Percentiles rank a stretch among this genome's conserved stretches.
phyloP scores from a whole-genome alignment of 1,140 invertebrate genomes.

The Caligus rogercresseyi region DNA sequence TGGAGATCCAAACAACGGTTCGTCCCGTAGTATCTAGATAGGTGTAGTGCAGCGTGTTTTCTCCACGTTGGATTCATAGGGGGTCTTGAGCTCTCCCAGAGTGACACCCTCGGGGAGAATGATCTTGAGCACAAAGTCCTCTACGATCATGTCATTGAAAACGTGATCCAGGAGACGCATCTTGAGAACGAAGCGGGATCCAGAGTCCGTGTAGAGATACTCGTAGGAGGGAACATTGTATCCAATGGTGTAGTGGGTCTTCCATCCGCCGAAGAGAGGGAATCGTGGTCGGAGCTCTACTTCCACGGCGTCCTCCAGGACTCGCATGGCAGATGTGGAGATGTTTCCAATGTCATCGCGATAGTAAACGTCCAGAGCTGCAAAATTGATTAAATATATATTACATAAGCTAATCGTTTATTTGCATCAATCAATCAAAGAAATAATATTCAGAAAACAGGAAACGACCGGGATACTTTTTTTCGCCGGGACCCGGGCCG shows the following conservation, averaged over 20 bases:
- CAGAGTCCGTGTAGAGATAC: conserved; percentile 58
- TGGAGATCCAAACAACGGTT: neutral
- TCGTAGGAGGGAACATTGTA: conserved; percentile 96
- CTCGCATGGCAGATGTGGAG: conserved; percentile 79
- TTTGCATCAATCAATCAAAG: too few relatives aligned
- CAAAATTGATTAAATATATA: neutral
- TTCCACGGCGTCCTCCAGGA: conserved; percentile 77
- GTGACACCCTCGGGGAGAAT: conserved; percentile 83
- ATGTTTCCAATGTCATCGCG: conserved; percentile 96
- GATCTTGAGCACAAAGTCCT: conserved; percentile 70
- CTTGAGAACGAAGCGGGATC: conserved; percentile 58
- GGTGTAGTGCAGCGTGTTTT: conserved; percentile 65
- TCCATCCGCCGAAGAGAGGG: conserved; percentile 97
- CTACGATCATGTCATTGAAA: conserved; percentile 88
- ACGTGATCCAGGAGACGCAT: conserved; percentile 88
- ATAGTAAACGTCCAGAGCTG: conserved; percentile 20
- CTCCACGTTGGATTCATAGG: conserved; percentile 56
- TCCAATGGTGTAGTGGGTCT: conserved; percentile 85
- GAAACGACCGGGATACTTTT: too few relatives aligned
- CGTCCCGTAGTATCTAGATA: conserved; percentile 68
- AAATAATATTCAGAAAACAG: too few relatives aligned
- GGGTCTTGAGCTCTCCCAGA: conserved; percentile 59
- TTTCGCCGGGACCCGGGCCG: too few relatives aligned
- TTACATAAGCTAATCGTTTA: neutral
- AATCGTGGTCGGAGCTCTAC: conserved; percentile 84